A percentile compares a stretch with the other conserved stretches of the same genome.
phyloP scores from a whole-genome alignment of 2,113 vertebrate genomes.

The Cinclus cinclus region DNA sequence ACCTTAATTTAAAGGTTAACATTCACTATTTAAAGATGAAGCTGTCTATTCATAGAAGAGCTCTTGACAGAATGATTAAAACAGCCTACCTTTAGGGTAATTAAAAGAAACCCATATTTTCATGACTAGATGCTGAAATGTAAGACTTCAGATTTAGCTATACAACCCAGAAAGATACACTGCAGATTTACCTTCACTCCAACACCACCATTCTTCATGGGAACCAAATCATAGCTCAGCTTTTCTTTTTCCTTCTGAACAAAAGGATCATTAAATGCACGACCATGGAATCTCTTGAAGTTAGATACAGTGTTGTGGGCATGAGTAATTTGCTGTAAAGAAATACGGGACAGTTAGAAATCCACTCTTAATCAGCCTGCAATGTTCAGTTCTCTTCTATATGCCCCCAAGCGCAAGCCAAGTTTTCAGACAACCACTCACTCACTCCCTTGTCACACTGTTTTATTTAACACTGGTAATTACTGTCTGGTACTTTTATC shows the following conservation, averaged over 20 bases:
- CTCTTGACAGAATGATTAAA: not conserved
- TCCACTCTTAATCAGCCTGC: not conserved
- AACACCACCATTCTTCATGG: constrained; percentile 78
- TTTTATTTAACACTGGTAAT: not conserved
- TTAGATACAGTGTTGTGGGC: constrained; percentile 80
- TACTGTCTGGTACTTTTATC: not conserved
- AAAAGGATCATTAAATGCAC: constrained; percentile 76
- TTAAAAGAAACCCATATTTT: not conserved
- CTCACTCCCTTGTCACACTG: not conserved
- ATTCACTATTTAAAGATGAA: not conserved
- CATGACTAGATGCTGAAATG: not conserved
- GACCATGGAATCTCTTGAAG: constrained; percentile 83
- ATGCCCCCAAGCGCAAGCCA: not conserved
- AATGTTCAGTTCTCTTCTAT: not conserved
- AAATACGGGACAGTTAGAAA: constrained; percentile 13
- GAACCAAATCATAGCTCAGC: constrained; percentile 79
- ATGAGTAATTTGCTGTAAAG: constrained; percentile 80
- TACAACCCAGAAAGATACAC: not conserved
- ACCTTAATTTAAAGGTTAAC: not conserved
- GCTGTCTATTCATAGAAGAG: not conserved
- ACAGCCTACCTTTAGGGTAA: not conserved
- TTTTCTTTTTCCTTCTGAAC: constrained; percentile 78
- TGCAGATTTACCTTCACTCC: constrained; percentile 78
- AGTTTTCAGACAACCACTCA: not conserved
- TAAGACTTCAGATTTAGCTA: not conserved